phyloP scores from a whole-genome alignment of 2,113 vertebrate species.

The Pardalotus punctatus region DNA sequence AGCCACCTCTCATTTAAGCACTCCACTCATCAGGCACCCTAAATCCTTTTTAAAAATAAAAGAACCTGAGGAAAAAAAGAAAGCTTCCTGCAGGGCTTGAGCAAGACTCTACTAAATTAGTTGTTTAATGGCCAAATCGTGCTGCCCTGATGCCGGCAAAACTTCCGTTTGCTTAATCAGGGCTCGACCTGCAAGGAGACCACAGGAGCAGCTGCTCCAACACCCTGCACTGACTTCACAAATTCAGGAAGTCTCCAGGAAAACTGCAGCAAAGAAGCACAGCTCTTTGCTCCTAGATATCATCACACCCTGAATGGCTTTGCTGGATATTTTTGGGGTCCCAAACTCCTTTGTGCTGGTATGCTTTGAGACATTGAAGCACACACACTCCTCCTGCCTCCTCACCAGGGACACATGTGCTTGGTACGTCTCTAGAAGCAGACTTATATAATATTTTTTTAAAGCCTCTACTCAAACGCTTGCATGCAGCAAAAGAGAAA shows the following conservation, averaged over 20 bases:
- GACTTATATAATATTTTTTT: background rate
- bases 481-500: background rate
- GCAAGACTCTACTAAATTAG: background rate
- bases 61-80: background rate
- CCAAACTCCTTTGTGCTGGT: background rate
- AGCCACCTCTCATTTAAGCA: background rate
- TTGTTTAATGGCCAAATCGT: background rate
- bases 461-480: background rate
- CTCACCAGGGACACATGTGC: background rate
- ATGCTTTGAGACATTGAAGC: accelerated
- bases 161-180: background rate
- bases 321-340: background rate
- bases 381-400: background rate
- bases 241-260: background rate
- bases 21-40: background rate
- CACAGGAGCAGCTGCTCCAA: background rate
- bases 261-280: background rate
- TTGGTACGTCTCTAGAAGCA: background rate
- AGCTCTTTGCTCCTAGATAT: background rate
- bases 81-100: background rate
- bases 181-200: background rate
- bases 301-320: accelerated
- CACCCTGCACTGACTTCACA: background rate
- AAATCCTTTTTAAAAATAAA: background rate
- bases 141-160: background rate